Evolutionary conservation across 2,113 vertebrate species (phyloP).

Genomic region (Sylvietta virens): DNA sequence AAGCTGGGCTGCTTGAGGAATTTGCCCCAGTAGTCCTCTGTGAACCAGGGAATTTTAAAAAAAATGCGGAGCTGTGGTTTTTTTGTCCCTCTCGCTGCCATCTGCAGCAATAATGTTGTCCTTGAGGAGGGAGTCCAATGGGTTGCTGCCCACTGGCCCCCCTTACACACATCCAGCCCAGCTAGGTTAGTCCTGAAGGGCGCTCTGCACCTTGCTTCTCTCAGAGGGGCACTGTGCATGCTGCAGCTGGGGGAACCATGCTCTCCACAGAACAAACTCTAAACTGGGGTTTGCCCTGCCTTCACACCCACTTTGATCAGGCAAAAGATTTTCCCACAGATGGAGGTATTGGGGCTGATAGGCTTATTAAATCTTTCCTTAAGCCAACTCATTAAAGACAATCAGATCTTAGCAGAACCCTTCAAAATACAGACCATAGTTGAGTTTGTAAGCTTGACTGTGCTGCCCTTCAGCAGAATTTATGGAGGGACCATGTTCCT

Average conservation of each 20-base stretch:
- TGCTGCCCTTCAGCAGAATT: not conserved
- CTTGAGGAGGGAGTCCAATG: not conserved
- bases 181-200: not conserved
- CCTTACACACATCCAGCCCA: not conserved
- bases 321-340: not conserved
- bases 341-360: not conserved
- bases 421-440: not conserved
- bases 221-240: rapidly evolving
- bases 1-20: not conserved
- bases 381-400: not conserved
- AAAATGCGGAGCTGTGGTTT: rapidly evolving
- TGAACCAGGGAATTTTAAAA: not conserved
- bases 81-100: not conserved
- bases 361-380: not conserved
- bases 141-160: not conserved
- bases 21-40: not conserved
- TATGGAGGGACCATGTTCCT: not conserved
- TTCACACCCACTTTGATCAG: not conserved
- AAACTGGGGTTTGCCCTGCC: not conserved
- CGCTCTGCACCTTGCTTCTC: rapidly evolving
- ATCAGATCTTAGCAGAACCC: not conserved
- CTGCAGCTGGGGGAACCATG: not conserved
- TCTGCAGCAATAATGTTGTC: not conserved
- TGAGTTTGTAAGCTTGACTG: not conserved
- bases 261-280: not conserved